Evolutionary conservation across 2,888 invertebrate genomes (phyloP), one percentile per base, ranked within the genome.

Genomic region (Platycheirus rosarum): DNA sequence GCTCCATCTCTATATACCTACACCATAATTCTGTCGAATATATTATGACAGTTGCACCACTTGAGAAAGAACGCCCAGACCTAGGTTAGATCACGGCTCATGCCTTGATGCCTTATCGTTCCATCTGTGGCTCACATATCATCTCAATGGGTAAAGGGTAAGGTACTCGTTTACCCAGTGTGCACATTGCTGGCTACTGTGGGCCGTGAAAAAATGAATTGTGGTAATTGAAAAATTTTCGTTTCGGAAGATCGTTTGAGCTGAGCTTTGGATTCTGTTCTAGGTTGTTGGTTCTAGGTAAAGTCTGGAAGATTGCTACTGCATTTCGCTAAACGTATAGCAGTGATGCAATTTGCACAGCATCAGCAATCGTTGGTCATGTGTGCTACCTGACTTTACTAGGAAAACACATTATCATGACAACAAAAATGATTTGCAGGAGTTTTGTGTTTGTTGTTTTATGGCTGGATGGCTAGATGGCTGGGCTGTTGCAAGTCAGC

Each of bases 191-290:
- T 35, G 49, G 49, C 57, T 71, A 78, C 77, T 73, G 71, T 78
- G 66, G 66, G 51, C 77, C 73, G 77, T 66, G 77, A 78, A 57
- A 78, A 73, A 78, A 66, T 71, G 76, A 76, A 29, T 76, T 76
- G 70, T 76, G 70, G 70, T 76, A 76, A 76, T 76, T 76, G 75
- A 76, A 75, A 76, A 76, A 62, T 76, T 53, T 70, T 62, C 62
- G 62, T 70, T 70, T 55, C 16, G 63, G 46, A 8, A 29, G 62
- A 51, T 29, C 57, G 44, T 60, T 57, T 60, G 57, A 14, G 44
- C 13, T 60, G 16, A 29, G 29, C 42, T 42, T n/a, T 60, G 55
- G 18, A 20, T 16, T 7, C 7, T 40, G 26, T 6, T n/a, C 8
- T 26, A 6, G 8, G 29, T 32, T 8, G 8, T 8, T 8, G 29